These are phyloP conservation scores for Brachyistius frenatus DNA, from an alignment of 2,113 vertebrate genomes.

Conservation along the genomic window DNA sequence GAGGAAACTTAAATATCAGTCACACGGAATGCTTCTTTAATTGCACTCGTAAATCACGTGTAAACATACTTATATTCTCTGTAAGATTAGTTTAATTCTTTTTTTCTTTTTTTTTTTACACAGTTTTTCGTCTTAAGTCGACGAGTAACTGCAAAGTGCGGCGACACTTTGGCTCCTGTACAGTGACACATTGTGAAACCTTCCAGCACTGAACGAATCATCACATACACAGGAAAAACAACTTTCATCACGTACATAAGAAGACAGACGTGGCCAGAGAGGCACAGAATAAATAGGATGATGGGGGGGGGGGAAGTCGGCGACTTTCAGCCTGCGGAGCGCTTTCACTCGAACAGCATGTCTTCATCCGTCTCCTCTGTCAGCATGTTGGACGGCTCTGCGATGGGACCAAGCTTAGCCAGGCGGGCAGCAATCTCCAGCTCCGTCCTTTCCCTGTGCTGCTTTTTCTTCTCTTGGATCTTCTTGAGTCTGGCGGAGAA, in stretches of 20 bases:
- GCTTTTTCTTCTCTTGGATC: conserved; percentile 99
- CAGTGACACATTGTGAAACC: conserved; percentile 41
- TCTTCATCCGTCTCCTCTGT: conserved; percentile 95
- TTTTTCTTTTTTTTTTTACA: conserved; percentile 14
- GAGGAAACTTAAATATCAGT: conserved; percentile 44
- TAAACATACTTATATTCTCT: conserved; percentile 42
- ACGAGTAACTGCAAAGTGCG: conserved; percentile 17
- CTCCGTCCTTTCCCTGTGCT: conserved; percentile 91
- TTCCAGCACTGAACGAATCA: conserved; percentile 61
- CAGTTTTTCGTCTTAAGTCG: neutral
- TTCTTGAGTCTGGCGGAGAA: conserved; percentile 91
- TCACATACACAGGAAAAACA: conserved; percentile 65
- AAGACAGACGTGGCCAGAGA: conserved; percentile 65
- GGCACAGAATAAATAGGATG: conserved; percentile 83
- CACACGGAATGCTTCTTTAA: conserved; percentile 46
- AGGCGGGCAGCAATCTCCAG: conserved; percentile 86
- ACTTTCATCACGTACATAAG: conserved; percentile 54
- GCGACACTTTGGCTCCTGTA: conserved; percentile 42
- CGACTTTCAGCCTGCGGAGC: neutral
- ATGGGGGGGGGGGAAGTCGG: conserved; percentile 16
- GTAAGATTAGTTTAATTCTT: conserved; percentile 18
- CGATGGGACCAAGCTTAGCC: conserved; percentile 82
- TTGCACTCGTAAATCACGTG: conserved; percentile 37
- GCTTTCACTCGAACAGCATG: conserved; percentile 92
- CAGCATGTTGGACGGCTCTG: conserved; percentile 92